phyloP scores from a whole-genome alignment of 2,113 vertebrate species.

The Cyanoliseus patagonus region DNA sequence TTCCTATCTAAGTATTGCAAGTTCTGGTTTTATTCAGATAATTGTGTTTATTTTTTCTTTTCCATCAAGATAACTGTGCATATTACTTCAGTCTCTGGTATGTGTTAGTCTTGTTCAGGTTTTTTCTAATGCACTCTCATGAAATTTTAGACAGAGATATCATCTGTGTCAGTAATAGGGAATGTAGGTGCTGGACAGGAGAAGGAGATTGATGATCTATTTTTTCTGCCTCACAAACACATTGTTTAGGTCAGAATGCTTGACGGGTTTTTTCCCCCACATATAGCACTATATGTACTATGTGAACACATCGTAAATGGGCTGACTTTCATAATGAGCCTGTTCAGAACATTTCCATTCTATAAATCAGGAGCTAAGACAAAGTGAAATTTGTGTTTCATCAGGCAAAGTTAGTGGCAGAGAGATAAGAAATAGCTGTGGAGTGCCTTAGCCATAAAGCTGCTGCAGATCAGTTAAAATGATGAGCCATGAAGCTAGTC shows the following conservation, averaged over 20 bases:
- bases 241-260: not conserved
- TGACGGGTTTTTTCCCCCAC: fast-evolving
- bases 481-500: not conserved
- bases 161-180: not conserved
- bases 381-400: not conserved
- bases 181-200: conserved; percentile 1
- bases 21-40: conserved; percentile 68
- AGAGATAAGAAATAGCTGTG: not conserved
- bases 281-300: not conserved
- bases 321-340: not conserved
- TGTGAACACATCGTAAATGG: not conserved
- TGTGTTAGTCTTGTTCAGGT: conserved; percentile 34
- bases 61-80: conserved; percentile 48
- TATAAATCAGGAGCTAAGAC: not conserved
- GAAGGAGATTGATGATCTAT: not conserved
- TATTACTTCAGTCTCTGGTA: conserved; percentile 56
- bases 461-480: not conserved
- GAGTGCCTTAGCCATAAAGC: not conserved
- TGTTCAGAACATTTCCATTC: not conserved
- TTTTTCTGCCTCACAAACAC: not conserved
- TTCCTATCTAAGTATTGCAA: conserved; percentile 47
- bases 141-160: conserved; percentile 15
- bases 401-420: not conserved
- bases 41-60: conserved; percentile 66
- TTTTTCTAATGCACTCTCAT: conserved; percentile 14